A percentile compares a stretch with the other conserved stretches of the same genome.
phyloP scores from a whole-genome alignment of 2,888 invertebrate species.

The Matsumyia berberina region DNA sequence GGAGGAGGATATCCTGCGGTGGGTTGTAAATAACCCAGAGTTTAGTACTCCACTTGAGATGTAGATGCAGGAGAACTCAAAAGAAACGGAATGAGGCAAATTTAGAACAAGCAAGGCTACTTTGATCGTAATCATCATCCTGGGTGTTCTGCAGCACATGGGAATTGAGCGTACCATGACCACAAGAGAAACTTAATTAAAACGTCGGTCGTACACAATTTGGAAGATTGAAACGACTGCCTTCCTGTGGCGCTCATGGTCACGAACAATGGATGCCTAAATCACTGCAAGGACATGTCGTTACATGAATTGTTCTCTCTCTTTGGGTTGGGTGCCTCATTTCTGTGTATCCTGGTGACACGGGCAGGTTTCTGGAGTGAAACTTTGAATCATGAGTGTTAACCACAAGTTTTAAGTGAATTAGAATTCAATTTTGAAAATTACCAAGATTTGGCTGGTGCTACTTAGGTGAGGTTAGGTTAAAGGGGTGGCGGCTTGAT shows the following conservation, averaged over 20 bases:
- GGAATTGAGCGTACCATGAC: neutral
- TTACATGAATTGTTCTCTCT: neutral
- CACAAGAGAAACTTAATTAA: conserved; percentile 14
- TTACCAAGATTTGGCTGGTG: too few relatives aligned
- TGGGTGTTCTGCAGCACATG: conserved; percentile 2
- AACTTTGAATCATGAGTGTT: too few relatives aligned
- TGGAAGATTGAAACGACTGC: conserved; percentile 1
- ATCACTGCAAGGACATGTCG: conserved; percentile 6
- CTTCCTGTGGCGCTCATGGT: neutral
- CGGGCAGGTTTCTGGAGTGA: too few relatives aligned
- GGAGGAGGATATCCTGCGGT: conserved; percentile 10
- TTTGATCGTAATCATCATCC: neutral
- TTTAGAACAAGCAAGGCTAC: neutral
- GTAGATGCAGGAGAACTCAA: too few relatives aligned
- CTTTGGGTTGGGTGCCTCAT: neutral
- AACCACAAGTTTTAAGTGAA: too few relatives aligned
- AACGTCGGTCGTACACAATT: conserved; percentile 16
- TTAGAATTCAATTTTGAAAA: too few relatives aligned
- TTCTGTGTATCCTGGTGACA: too few relatives aligned
- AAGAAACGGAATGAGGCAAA: neutral
- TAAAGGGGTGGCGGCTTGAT: too few relatives aligned
- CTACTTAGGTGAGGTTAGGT: too few relatives aligned
- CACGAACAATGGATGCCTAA: neutral
- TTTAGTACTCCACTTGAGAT: conserved; percentile 2
- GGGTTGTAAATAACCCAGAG: neutral